A percentile compares a stretch with the other conserved stretches of the same genome.
Evolutionary conservation across 2,797 vertebrate species (phyloP).

Genomic region (Syngnathus rostellatus): DNA sequence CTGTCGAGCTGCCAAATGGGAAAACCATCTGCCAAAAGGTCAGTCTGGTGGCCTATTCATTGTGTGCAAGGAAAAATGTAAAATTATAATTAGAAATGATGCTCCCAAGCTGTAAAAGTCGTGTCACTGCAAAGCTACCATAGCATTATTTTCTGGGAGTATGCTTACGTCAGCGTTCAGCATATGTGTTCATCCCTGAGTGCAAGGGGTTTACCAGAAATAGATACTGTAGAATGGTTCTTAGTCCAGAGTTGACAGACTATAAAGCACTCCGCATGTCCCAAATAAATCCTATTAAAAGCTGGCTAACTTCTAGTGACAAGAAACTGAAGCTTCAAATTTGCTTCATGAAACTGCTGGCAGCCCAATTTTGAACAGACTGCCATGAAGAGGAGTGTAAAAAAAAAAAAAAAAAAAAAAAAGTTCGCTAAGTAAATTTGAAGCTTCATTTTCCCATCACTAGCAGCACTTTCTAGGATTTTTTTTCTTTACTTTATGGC

Average conservation of each 20-base stretch:
- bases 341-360: too few species aligned
- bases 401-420: too few species aligned
- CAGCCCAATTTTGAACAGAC: too few species aligned
- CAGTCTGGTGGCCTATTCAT: conserved; percentile 26
- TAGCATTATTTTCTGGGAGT: background rate
- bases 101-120: background rate
- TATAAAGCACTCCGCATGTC: conserved; percentile 8
- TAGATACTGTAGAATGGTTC: conserved; percentile 21
- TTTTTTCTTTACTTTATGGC: background rate
- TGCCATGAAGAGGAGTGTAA: too few species aligned
- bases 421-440: too few species aligned
- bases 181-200: background rate
- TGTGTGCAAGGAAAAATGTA: background rate
- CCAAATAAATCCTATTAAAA: conserved; percentile 44
- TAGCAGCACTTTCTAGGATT: conserved; percentile 3
- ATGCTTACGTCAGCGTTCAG: background rate
- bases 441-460: background rate
- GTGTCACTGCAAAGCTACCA: too few species aligned
- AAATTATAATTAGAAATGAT: background rate
- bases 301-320: conserved; percentile 1
- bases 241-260: conserved; percentile 6
- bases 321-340: too few species aligned
- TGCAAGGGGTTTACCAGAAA: conserved; percentile 35
- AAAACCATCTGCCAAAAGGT: conserved; percentile 76
- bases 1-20: conserved; percentile 72